A percentile compares a stretch with the other conserved stretches of the same genome.
Conservation (phyloP, 2,888 invertebrate genomes). For the Meliscaeva auricollis region DNA sequence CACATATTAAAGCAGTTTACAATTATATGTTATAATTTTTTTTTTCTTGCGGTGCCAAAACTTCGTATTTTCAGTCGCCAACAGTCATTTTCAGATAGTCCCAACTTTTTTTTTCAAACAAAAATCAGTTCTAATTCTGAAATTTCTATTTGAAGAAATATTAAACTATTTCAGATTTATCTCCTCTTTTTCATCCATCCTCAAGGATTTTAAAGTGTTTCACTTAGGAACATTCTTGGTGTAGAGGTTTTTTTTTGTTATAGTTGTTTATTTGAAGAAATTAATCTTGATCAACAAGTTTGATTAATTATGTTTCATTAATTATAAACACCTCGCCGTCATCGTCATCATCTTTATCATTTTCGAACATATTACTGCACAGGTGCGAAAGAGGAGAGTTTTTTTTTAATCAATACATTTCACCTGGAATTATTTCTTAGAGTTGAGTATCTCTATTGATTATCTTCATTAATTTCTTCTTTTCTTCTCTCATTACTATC, state of each 20-base stretch:
- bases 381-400: not conserved
- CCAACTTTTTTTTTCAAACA: no score
- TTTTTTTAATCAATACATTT: constrained; percentile 22
- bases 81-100: no score
- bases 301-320: constrained; percentile 30
- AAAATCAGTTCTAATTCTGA: no score
- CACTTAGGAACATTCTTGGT: not conserved
- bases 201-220: no score
- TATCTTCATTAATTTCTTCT: constrained; percentile 27
- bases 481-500: not conserved
- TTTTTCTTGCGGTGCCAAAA: no score
- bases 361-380: not conserved
- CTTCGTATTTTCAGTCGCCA: no score
- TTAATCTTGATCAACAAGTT: constrained; percentile 37
- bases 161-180: no score
- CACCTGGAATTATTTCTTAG: constrained; percentile 13
- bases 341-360: not conserved
- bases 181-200: no score
- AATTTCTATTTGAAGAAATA: no score
- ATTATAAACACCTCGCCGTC: constrained; percentile 8
- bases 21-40: no score
- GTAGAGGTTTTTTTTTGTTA: not conserved
- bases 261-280: not conserved
- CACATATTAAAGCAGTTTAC: no score
- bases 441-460: constrained; percentile 18